A percentile compares a stretch with the other conserved stretches of the same genome.
Conservation (phyloP, 2,888 invertebrate species). For the Hesperia comma region DNA sequence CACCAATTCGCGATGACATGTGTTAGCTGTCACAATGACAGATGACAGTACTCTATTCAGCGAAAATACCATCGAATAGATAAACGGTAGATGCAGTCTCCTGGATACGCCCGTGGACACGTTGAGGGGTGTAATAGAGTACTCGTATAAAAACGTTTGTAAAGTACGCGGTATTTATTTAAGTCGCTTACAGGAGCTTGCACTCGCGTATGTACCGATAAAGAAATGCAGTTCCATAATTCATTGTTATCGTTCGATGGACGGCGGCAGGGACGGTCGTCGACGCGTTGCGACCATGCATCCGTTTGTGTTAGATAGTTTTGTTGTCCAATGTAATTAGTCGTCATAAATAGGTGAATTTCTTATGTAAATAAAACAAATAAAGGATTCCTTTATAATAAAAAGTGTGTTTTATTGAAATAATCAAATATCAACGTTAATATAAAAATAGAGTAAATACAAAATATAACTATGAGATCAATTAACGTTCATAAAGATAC, state of each 20-base stretch:
- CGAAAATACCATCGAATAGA: no score
- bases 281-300: slow-evolving; percentile 49
- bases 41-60: no score
- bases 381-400: slow-evolving; percentile 77
- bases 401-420: slow-evolving; percentile 53
- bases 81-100: no score
- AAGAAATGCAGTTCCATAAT: not conserved
- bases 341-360: slow-evolving; percentile 79
- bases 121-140: not conserved
- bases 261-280: not conserved
- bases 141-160: not conserved
- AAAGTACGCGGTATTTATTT: not conserved
- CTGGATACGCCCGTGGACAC: not conserved
- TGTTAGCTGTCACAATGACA: no score
- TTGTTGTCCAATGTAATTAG: slow-evolving; percentile 81
- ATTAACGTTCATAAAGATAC: not conserved
- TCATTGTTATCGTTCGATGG: slow-evolving; percentile 2
- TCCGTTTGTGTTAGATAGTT: slow-evolving; percentile 75
- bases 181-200: slow-evolving; percentile 5
- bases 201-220: slow-evolving; percentile 1
- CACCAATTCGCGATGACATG: no score
- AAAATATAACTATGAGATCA: slow-evolving; percentile 13
- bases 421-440: not conserved
- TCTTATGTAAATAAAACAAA: slow-evolving; percentile 81
- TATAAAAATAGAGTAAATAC: not conserved